A percentile compares a stretch with the other conserved stretches of the same genome.
These are phyloP conservation scores for Diorhabda elongata DNA, from an alignment of 1,140 invertebrate genomes.

Conservation along the genomic window DNA sequence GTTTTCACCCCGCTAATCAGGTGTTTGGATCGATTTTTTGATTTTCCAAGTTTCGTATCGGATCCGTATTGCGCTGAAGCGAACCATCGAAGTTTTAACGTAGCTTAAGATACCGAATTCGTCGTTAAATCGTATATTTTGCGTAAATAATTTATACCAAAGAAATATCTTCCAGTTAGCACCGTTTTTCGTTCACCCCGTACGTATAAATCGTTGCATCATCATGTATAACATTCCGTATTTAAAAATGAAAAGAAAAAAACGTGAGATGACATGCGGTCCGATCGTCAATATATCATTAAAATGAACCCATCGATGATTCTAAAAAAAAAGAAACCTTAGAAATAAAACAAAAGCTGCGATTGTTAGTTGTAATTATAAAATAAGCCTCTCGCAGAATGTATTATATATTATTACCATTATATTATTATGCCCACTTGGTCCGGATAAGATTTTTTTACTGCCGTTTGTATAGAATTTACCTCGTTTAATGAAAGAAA, in stretches of 20 bases:
- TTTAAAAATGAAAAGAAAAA: conserved; percentile 33
- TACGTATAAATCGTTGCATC: conserved; percentile 37
- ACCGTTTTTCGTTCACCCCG: conserved; percentile 7
- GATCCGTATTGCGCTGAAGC: no score
- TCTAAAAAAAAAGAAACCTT: conserved; percentile 29
- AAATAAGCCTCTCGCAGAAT: conserved; percentile 46
- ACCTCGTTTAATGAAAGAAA: conserved; percentile 39
- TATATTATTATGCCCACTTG: conserved; percentile 40
- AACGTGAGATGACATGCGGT: conserved; percentile 37
- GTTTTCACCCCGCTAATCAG: no score
- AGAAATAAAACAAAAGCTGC: conserved; percentile 40
- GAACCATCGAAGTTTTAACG: no score
- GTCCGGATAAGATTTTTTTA: conserved; percentile 41
- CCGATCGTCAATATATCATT: conserved; percentile 40
- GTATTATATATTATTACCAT: conserved; percentile 35
- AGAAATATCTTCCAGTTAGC: background rate
- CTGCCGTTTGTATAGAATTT: conserved; percentile 35
- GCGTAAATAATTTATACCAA: no score
- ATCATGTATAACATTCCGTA: conserved; percentile 42
- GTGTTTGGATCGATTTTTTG: no score
- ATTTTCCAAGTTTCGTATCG: no score
- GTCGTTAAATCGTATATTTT: no score
- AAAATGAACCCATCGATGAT: conserved; percentile 26
- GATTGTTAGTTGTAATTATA: conserved; percentile 43
- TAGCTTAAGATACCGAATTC: no score